Base-by-base conservation (phyloP, 1,140 invertebrate genomes). In the Tetramorium parvispinum region DNA sequence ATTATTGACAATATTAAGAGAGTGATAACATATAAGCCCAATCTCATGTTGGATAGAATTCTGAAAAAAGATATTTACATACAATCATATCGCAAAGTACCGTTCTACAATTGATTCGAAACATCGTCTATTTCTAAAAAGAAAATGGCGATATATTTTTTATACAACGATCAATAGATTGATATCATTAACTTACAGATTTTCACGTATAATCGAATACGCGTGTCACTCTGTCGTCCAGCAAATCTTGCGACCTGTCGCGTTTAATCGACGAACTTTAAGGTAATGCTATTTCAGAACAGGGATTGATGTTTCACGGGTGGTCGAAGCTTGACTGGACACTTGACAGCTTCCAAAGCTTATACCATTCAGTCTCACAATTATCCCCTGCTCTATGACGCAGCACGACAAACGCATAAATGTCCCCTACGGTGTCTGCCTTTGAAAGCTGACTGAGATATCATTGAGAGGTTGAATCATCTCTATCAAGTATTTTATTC, bases 321-420 rank as follows among this genome's bases (percentile, higher is more conserved):
- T 75, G 40, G 40, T 13, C 79, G 59, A 73, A 61, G 79, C 68
- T 61, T 21, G 40, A 83, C 79, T 83, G 68, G 40, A 61, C 79
- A 73, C 40, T 73, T 49, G 53, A 73, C 18, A 59, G 13, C 27
- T 83, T 83, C 53, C 53, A 68, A 75, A 73, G 79, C 40, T 27
- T 73, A 83, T 61, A 55, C 24, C n/a, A 32, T 83, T 83, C 53
- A 75, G 32, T 57, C 66, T 71, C 24, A 18, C 37, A 11, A 43
- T 57, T 59, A 37, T 55, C 13, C 68, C 13, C 68, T 40, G 3
- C 10, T 24, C 18, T 73, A 75, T 46, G 10, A 21, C 11, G 37
- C 37, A 51, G 10, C 32, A 21, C 27, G 21, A 81, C 13, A 32
- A 27, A 82, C 8, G 51, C 21, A 83, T 59, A 37, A 59, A 73